These are phyloP conservation scores for Abscondita cerata DNA, from an alignment of 2,888 invertebrate genomes.

Conservation along the genomic window DNA sequence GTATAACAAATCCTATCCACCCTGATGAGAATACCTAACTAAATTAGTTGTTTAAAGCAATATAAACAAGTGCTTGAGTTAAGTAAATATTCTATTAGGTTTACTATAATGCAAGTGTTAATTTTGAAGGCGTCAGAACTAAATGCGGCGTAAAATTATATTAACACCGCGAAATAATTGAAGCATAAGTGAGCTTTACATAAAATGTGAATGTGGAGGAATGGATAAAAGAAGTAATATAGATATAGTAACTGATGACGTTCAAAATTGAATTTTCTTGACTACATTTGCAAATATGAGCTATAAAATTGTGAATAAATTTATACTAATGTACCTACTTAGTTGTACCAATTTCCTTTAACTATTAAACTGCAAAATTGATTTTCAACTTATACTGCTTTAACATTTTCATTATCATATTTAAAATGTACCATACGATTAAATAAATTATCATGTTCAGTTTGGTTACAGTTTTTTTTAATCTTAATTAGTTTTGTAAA, in stretches of 20 bases:
- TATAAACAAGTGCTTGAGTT: slow-evolving; percentile 18
- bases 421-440: too few species aligned
- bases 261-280: slow-evolving; percentile 10
- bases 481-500: too few species aligned
- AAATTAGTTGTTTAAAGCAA: slow-evolving; percentile 20
- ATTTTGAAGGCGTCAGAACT: background rate
- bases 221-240: slow-evolving; percentile 2
- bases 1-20: slow-evolving; percentile 21
- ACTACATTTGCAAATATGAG: slow-evolving; percentile 10
- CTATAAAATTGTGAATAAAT: slow-evolving; percentile 12
- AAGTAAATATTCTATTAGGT: slow-evolving; percentile 8
- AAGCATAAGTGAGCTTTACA: slow-evolving; percentile 1
- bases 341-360: background rate
- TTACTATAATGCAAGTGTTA: background rate
- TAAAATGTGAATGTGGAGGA: background rate
- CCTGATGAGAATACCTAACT: slow-evolving; percentile 23
- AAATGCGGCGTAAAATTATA: background rate
- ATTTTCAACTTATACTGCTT: too few species aligned
- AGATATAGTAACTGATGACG: background rate
- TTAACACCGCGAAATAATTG: background rate
- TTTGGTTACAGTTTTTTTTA: too few species aligned
- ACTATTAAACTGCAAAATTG: background rate
- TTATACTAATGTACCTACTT: slow-evolving; percentile 2
- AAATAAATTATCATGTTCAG: too few species aligned
- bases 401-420: too few species aligned